These are phyloP conservation scores for Epinephelus coioides DNA, from an alignment of 2,797 vertebrate genomes.

Conservation along the genomic window DNA sequence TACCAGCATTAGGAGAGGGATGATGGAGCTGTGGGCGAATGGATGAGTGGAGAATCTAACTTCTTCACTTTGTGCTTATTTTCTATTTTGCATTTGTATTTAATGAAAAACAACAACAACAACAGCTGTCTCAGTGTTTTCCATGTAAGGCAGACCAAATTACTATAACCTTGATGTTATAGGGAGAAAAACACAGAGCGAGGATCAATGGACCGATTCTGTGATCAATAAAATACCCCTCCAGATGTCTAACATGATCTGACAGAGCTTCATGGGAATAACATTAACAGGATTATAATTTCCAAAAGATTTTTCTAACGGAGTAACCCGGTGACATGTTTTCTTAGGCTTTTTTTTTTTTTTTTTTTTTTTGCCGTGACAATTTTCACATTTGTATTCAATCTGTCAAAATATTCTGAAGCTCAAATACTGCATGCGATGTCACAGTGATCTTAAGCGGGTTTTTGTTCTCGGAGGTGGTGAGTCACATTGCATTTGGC, in stretches of 20 bases:
- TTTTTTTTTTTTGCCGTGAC: background rate
- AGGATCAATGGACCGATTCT: constrained; percentile 9
- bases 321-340: constrained; percentile 40
- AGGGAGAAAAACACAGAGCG: constrained; percentile 8
- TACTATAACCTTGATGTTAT: background rate
- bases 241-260: constrained; percentile 23
- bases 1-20: background rate
- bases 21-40: background rate
- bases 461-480: constrained; percentile 70
- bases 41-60: background rate
- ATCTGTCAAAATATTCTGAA: constrained; percentile 55
- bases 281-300: constrained; percentile 23
- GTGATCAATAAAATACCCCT: constrained; percentile 2
- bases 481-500: constrained; percentile 78
- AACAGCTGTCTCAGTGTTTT: background rate
- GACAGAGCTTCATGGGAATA: constrained; percentile 6
- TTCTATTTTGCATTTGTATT: background rate
- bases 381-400: constrained; percentile 51
- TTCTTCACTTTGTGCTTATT: background rate
- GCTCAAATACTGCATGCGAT: constrained; percentile 44
- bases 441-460: constrained; percentile 68
- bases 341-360: constrained; percentile 11
- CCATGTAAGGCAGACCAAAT: constrained; percentile 1
- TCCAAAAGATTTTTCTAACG: constrained; percentile 42
- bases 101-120: background rate